These are phyloP conservation scores for Trypoxylon attenuatum DNA, from an alignment of 2,888 invertebrate genomes.

Conservation along the genomic window DNA sequence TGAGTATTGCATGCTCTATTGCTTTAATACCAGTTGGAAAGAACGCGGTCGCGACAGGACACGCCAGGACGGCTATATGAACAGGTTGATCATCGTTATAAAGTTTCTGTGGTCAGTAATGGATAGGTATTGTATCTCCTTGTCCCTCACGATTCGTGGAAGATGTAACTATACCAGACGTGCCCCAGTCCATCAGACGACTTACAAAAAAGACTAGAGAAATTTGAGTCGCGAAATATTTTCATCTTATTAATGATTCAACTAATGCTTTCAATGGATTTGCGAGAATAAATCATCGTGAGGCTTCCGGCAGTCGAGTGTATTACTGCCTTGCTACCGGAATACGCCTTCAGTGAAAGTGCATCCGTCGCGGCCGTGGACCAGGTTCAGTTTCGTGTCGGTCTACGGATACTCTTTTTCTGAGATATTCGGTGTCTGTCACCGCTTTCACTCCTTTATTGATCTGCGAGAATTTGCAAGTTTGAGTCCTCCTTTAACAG, in stretches of 20 bases:
- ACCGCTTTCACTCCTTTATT: conserved; percentile 38
- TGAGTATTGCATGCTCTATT: not conserved
- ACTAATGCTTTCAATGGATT: too few species aligned
- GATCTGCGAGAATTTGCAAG: conserved; percentile 13
- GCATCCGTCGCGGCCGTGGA: conserved; percentile 23
- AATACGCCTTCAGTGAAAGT: conserved; percentile 43
- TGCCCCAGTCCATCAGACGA: not conserved
- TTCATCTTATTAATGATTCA: too few species aligned
- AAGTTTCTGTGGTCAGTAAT: conserved; percentile 63
- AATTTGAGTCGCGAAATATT: not conserved
- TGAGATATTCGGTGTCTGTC: conserved; percentile 31
- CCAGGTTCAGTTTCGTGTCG: conserved; percentile 21
- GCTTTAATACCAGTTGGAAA: not conserved
- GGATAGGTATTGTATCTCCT: conserved; percentile 58
- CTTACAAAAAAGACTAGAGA: conserved; percentile 10
- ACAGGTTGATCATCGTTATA: conserved; percentile 57
- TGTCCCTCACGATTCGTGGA: conserved; percentile 45
- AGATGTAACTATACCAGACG: conserved; percentile 42
- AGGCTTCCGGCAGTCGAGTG: not conserved
- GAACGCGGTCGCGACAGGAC: conserved; percentile 7
- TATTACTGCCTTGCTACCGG: not conserved
- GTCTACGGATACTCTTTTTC: conserved; percentile 25
- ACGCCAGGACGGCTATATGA: conserved; percentile 18
- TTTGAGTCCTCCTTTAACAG: conserved; percentile 9
- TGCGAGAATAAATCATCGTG: not conserved